Evolutionary conservation across 2,797 vertebrate genomes (phyloP).

Genomic region (Peromyscus melanophrys): DNA sequence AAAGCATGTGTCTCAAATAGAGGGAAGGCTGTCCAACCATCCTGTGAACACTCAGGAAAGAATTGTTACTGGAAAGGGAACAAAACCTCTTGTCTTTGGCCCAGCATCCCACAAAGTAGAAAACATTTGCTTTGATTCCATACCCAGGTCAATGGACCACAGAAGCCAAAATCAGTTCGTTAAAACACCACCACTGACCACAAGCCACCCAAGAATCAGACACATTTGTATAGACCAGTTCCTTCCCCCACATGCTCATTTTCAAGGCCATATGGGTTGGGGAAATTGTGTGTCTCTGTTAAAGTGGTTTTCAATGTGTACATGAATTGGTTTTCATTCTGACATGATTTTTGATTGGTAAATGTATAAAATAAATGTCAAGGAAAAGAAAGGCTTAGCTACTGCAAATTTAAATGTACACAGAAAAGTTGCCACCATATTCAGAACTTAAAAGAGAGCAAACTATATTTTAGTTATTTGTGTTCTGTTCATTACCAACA

Average conservation of each 20-base stretch:
- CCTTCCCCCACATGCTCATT: conserved; percentile 72
- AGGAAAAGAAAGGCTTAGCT: conserved; percentile 27
- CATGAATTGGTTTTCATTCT: conserved; percentile 64
- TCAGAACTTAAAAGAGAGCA: conserved; percentile 20
- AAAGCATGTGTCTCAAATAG: conserved; percentile 61
- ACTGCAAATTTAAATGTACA: conserved; percentile 40
- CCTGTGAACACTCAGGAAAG: conserved; percentile 45
- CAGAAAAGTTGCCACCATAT: background rate
- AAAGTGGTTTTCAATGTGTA: conserved; percentile 70
- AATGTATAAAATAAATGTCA: conserved; percentile 15
- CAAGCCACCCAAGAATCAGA: conserved; percentile 84
- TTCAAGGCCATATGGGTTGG: conserved; percentile 66
- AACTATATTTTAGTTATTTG: conserved; percentile 4
- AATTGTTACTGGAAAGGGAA: conserved; percentile 77
- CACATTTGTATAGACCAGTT: conserved; percentile 33
- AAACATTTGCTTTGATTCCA: conserved; percentile 82
- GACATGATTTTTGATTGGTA: conserved; percentile 60
- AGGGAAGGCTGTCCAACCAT: conserved; percentile 32
- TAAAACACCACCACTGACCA: conserved; percentile 80
- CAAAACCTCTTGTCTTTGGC: conserved; percentile 75
- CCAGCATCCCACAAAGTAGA: conserved; percentile 70
- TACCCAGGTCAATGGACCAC: conserved; percentile 80
- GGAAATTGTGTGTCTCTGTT: conserved; percentile 47
- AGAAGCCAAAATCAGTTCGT: conserved; percentile 80
- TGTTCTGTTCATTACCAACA: background rate